Base-by-base conservation (phyloP, 1,140 invertebrate species). In the Zaprionus taronus region DNA sequence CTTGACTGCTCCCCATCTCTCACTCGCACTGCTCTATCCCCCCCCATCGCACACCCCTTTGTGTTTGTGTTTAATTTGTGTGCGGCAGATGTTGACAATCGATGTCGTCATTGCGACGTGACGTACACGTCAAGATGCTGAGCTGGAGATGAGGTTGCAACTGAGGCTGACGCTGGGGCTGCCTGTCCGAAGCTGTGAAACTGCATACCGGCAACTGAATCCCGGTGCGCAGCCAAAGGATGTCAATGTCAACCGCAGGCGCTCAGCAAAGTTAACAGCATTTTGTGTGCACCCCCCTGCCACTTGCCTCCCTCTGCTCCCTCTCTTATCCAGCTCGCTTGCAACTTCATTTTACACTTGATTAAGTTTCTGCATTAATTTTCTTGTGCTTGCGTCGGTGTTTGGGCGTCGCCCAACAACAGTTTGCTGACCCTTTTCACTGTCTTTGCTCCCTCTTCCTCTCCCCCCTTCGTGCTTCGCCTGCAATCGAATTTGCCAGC, bases 341-440 rank as follows among this genome's bases (percentile, higher is more conserved):
- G 56, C 62, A 79, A 73, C 58, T 77, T 73, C 60, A 70, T 81
- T 77, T 41, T 76, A 55, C 81, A 68, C 71, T 79, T 84, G 83
- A 87, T 87, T 87, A 89, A 80, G 73, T 89, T 86, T 78, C 78
- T 83, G 84, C 84, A 81, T 81, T 86, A 69, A 80, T 77, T 87
- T 87, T 71, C 44, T 36, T 67, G 9, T 51, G 47, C 47, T 51
- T 20, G 20, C 22, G 47, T 51, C 17, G 47, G 47, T 4, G 47
- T 51, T 51, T 20, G 17, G 47, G 20, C 47, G 47, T 24, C 12
- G 47, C 20, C 9, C 9, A 14, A 51, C 41, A 41, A 47, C 63
- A 60, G 65, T 69, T 67, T 70, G 47, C 66, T 87, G 69, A 80
- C 83, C 83, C 77, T 80, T 73, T 72, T 66, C 47, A 57, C 7